These are phyloP conservation scores for Pecten maximus DNA, from an alignment of 2,888 invertebrate genomes.

Conservation along the genomic window DNA sequence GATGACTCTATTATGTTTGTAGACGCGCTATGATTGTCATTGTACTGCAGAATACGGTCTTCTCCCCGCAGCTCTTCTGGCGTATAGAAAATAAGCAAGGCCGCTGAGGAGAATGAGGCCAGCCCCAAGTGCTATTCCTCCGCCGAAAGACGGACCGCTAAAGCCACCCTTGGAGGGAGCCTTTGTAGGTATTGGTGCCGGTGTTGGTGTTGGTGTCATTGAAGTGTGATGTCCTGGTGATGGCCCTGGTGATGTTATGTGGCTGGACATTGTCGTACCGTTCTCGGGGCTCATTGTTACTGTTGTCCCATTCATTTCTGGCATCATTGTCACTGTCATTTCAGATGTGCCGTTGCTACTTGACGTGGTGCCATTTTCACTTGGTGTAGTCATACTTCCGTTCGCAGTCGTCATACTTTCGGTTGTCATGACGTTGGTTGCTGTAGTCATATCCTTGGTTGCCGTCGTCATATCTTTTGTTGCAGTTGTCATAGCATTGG, in stretches of 20 bases:
- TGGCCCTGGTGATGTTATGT: neutral
- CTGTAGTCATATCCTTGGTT: neutral
- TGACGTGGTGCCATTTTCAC: neutral
- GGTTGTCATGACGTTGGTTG: neutral
- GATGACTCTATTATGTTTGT: neutral
- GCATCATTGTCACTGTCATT: conserved; percentile 2
- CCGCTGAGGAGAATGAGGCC: neutral
- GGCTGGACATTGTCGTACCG: neutral
- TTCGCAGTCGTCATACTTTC: conserved; percentile 22
- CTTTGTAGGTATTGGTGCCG: neutral
- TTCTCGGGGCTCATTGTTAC: neutral
- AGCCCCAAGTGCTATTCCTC: conserved; percentile 24
- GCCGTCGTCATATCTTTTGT: neutral
- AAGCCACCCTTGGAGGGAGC: conserved; percentile 4
- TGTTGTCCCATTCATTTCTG: neutral
- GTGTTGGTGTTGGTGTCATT: neutral
- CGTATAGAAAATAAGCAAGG: neutral
- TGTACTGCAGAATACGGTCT: neutral
- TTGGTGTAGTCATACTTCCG: neutral
- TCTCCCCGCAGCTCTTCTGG: neutral
- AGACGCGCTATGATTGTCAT: neutral
- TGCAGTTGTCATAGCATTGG: neutral
- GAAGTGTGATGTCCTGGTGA: neutral
- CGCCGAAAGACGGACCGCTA: conserved; percentile 41
- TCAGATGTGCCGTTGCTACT: neutral